phyloP scores from a whole-genome alignment of 2,797 vertebrate species.

The Morus bassanus region DNA sequence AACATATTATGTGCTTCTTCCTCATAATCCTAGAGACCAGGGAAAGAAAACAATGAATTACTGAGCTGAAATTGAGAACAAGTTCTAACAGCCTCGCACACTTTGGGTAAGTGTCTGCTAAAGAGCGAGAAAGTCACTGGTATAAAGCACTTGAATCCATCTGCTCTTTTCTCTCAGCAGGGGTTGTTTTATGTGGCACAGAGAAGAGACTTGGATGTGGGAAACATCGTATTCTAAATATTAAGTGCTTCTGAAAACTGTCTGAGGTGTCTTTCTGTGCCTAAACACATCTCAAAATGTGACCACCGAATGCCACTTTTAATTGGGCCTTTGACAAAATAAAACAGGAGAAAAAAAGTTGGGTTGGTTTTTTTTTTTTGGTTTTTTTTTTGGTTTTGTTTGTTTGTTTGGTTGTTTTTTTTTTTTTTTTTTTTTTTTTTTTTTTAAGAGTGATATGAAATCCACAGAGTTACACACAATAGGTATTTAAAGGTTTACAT shows the following conservation, averaged over 20 bases:
- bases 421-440: neutral
- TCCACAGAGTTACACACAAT: neutral
- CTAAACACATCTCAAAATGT: neutral
- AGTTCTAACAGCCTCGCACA: neutral
- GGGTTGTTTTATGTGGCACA: neutral
- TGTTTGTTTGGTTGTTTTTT: no score
- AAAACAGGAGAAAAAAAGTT: neutral
- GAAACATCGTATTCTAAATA: neutral
- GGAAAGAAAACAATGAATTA: neutral
- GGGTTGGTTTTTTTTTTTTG: no score
- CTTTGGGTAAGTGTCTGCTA: neutral
- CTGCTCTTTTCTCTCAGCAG: neutral
- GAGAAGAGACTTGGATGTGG: neutral
- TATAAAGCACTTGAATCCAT: neutral
- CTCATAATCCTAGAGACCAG: neutral
- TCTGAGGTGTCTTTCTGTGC: neutral
- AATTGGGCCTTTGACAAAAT: neutral
- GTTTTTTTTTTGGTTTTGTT: neutral
- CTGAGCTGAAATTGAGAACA: neutral
- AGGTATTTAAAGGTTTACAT: neutral
- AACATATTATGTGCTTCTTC: neutral
- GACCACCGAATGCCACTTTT: neutral
- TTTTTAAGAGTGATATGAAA: rapidly evolving
- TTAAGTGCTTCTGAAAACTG: neutral
- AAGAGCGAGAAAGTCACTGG: neutral